phyloP scores from a whole-genome alignment of 1,140 invertebrate species.

The Drosophila arizonae region DNA sequence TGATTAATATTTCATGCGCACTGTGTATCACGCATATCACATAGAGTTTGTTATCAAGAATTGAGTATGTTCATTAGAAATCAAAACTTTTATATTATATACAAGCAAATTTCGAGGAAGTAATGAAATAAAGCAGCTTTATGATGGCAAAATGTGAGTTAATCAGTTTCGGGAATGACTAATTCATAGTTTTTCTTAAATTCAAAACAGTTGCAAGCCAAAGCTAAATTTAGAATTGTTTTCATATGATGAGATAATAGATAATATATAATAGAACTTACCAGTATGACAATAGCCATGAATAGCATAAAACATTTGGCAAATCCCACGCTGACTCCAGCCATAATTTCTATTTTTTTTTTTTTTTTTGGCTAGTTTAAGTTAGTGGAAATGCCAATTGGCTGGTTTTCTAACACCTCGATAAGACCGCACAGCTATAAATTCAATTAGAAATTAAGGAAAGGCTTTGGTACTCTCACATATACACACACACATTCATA shows the following conservation, averaged over 20 bases:
- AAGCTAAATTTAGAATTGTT: too few relatives aligned
- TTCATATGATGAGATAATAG: background rate
- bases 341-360: conserved; percentile 33
- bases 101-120: background rate
- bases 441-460: conserved; percentile 72
- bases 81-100: background rate
- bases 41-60: too few relatives aligned
- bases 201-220: too few relatives aligned
- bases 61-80: too few relatives aligned
- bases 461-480: conserved; percentile 14
- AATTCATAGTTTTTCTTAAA: background rate
- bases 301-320: conserved; percentile 79
- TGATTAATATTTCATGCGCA: too few relatives aligned
- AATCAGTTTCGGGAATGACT: background rate
- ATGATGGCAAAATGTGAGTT: background rate
- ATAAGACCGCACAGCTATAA: conserved; percentile 64
- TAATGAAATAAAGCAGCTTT: background rate
- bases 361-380: background rate
- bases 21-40: too few relatives aligned
- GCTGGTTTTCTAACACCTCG: conserved; percentile 20
- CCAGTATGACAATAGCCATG: conserved; percentile 77
- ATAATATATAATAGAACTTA: conserved; percentile 44
- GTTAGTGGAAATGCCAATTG: conserved; percentile 45
- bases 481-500: background rate
- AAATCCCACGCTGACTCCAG: conserved; percentile 67